Evolutionary conservation across 2,797 vertebrate genomes (phyloP).

Genomic region (Clarias platycephalus): DNA sequence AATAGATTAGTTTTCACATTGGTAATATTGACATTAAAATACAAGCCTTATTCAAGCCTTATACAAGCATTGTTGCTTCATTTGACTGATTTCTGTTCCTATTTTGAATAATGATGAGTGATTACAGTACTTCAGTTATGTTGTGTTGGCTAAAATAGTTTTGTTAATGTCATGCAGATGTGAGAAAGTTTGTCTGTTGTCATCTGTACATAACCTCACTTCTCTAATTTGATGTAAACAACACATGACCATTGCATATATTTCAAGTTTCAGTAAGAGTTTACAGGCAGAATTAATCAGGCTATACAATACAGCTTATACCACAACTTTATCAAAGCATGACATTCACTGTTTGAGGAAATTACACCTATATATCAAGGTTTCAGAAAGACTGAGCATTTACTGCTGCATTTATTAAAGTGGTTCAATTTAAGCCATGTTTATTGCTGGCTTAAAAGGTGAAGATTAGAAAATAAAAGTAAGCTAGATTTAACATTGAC

Average conservation of each 20-base stretch:
- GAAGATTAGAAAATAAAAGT: neutral
- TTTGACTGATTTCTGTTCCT: neutral
- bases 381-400: neutral
- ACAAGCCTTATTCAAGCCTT: neutral
- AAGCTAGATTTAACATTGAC: neutral
- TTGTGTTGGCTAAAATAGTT: neutral
- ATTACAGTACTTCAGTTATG: neutral
- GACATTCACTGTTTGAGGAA: neutral
- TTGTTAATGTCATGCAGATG: neutral
- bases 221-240: neutral
- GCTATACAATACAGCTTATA: neutral
- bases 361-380: neutral
- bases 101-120: neutral
- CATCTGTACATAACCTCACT: neutral
- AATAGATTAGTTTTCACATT: neutral
- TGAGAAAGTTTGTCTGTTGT: neutral
- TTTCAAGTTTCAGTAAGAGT: neutral
- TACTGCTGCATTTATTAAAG: neutral
- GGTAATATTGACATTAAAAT: neutral
- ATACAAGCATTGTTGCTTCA: neutral
- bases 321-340: neutral
- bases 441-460: neutral
- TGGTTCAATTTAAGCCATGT: neutral
- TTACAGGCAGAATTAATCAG: neutral
- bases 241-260: neutral